Base-by-base conservation (phyloP, 2,797 vertebrate genomes). In the Pangasius krempfi region DNA sequence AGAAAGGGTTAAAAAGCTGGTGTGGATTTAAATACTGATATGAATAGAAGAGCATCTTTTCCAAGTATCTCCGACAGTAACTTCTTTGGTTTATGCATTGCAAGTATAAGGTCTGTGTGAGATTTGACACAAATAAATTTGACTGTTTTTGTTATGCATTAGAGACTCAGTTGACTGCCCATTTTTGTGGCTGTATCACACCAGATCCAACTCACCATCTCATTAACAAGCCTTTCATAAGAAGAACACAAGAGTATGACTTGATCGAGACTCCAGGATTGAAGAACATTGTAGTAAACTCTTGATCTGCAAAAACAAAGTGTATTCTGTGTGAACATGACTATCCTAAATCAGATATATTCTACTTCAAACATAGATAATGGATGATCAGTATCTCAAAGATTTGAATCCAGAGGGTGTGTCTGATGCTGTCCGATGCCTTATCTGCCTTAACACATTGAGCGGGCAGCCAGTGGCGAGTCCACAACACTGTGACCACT, bases 371-470 rank as follows among this genome's bases (percentile, higher is more conserved):
- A 14, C 73, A 76, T 40, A 37, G 30, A 27, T 14, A 40, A 88
- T 88, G 87, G 80, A 50, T 50, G 40, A 73, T 25, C 37, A 20
- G 13, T 22, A 72, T 30, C n/a, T 64, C n/a, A 25, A 87, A 64
- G 62, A 10, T 12, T 27, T 44, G 25, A 78, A 50, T 56, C 60
- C 30, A 20, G 44, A 85, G 33, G 27, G 25, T n/a, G 25, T 12
- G 20, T 47, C 70, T 66, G 70, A 33, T 40, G 33, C 81, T 44
- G 82, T 68, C 2, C 58, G 60, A 89, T 98, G 98, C 88, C 96
- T 95, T 0, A 97, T 98, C 86, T 98, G 97, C 78, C 95, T 98
- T 91, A 97, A 96, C 33, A 89, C 87, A 0, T 97, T 98, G 88
- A 92, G 94, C 16, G 94, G 95, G 81, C 97, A 97, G 91, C 92